Base-by-base conservation (phyloP, 2,888 invertebrate genomes). In the Myopa testacea region DNA sequence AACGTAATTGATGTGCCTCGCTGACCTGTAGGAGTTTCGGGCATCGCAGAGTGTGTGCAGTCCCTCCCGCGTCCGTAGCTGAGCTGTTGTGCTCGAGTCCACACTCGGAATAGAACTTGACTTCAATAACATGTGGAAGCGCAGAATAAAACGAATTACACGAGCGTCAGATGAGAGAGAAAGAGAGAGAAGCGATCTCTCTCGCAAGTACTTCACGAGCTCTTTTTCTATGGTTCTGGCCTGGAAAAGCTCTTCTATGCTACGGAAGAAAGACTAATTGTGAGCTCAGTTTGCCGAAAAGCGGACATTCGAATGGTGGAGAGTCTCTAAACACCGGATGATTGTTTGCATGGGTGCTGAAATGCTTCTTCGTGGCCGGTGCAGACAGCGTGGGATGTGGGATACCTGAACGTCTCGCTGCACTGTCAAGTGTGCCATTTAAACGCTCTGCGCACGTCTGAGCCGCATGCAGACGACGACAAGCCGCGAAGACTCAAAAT, bases 1-100 rank as follows among this genome's bases (percentile, higher is more conserved):
- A 87, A 87, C 84, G 85, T 87, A 87, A 87, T 87, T 87, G 87
- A 87, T 87, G 87, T 86, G 87, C 84, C 85, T 84, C 85, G 84
- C 86, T 87, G 87, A 87, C 87, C 87, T 87, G 87, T 86, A 84
- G 87, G 87, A 87, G 87, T 86, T 85, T 86, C 65, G 85, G 84
- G 85, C 86, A 85, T 87, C 86, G 86, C 85, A 86, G 87, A 87
- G 86, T 87, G 86, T 86, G 58, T 50, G 19, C 34, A 62, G 26
- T 62, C 62, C 5, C 4, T n/a, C 38, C 7, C 14, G 14, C 16
- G 37, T 68, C 16, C 16, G 37, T 37, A 26, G 26, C 26, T 26
- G 14, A 12, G 62, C 19, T 14, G 63, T 63, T 16, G 37, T 63
- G 34, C 14, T 80, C 78, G 79, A 77, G 74, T 55, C 55, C 16